Evolutionary conservation across 2,888 invertebrate genomes (phyloP), one percentile per base, ranked within the genome.

Genomic region (Drosophila colorata): DNA sequence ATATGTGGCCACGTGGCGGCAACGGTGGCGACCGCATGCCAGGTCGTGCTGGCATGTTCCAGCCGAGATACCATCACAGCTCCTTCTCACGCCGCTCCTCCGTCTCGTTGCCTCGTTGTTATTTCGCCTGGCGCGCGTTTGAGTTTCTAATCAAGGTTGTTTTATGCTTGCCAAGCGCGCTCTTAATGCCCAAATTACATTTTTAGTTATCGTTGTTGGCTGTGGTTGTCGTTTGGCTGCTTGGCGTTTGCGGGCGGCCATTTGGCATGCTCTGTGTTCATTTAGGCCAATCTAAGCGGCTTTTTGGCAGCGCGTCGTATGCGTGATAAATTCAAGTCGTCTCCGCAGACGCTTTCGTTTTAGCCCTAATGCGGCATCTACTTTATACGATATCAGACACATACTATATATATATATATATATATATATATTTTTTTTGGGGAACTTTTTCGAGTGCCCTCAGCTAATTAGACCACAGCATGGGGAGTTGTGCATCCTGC

Each of bases 101-200:
- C n/a, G n/a, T n/a, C 43, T 41, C 37, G 23, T 40, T 23, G 16
- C 33, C 40, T 20, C 47, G 18, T 56, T 66, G 48, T 48, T 68
- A 60, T 77, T 78, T 65, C 74, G 80, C 80, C 77, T 71, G 35
- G 53, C 69, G 59, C 80, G 51, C 79, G 79, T 87, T 87, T 75
- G 72, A 72, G 86, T 87, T 87, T 84, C 87, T 87, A 81, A 81
- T 81, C 88, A 85, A 86, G 87, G 80, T 83, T 78, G 83, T 84
- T 84, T 84, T 80, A 84, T 84, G 83, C 87, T 72, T 72, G 74
- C 71, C 82, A 79, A 79, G 80, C 83, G 76, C 69, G 68, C 64
- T 68, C 64, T 72, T 88, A 88, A 88, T 82, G 88, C 88, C 88
- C 74, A 86, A 85, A 85, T 85, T 86, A 85, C 88, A 86, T 83